Conservation (phyloP, 2,888 invertebrate species). For the Apamea monoglypha region DNA sequence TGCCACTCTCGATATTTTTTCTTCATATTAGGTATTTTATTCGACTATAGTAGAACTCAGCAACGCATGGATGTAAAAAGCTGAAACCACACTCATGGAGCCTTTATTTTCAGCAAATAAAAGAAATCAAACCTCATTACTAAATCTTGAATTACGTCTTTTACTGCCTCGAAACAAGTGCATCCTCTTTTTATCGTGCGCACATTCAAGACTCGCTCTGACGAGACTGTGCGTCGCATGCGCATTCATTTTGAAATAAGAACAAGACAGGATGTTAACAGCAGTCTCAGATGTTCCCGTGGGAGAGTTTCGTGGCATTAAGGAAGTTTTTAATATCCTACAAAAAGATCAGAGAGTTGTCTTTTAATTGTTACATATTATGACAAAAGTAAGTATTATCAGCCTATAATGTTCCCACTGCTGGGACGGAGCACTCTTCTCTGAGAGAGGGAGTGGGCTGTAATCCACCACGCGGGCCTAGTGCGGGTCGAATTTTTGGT, state of each 20-base stretch:
- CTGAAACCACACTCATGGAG: neutral
- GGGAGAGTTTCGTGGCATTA: slow-evolving; percentile 32
- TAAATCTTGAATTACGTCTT: neutral
- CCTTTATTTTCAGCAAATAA: neutral
- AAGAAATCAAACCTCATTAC: neutral
- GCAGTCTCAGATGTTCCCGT: slow-evolving; percentile 50
- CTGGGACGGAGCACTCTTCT: too few species aligned
- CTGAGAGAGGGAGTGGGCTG: too few species aligned
- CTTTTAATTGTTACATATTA: neutral
- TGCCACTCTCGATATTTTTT: neutral
- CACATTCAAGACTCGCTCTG: neutral
- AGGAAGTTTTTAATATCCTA: slow-evolving; percentile 5
- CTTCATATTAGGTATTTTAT: neutral
- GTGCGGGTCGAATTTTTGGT: too few species aligned
- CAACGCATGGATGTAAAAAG: neutral
- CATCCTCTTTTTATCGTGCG: slow-evolving; percentile 21
- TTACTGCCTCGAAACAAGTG: slow-evolving; percentile 5
- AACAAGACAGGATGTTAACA: slow-evolving; percentile 34
- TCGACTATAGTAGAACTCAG: neutral
- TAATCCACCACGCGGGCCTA: too few species aligned
- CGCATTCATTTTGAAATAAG: slow-evolving; percentile 51
- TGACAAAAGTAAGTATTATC: neutral
- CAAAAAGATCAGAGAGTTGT: slow-evolving; percentile 1
- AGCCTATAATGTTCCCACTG: too few species aligned
- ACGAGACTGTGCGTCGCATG: slow-evolving; percentile 27